Conservation (phyloP, 2,888 invertebrate species). For the Plebejus anna region DNA sequence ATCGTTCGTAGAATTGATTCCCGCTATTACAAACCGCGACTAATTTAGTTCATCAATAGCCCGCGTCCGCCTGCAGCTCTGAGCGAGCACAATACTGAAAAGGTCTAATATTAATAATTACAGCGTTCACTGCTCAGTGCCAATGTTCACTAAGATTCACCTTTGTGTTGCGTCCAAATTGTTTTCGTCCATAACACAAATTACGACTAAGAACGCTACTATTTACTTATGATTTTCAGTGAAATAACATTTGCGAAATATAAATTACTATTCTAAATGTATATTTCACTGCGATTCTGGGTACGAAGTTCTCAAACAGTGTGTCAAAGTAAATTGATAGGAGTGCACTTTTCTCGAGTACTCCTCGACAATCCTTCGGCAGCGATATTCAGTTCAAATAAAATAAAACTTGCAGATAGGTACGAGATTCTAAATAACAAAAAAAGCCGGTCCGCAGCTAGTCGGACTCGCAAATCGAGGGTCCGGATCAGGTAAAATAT, state of each 20-base stretch:
- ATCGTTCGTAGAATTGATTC: constrained; percentile 5
- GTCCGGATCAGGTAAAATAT: neutral
- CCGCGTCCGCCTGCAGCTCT: neutral
- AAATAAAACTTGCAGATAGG: neutral
- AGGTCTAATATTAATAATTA: neutral
- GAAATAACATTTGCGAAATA: neutral
- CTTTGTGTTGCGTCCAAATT: neutral
- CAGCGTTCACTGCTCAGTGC: neutral
- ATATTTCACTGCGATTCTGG: neutral
- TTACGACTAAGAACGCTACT: too few relatives aligned
- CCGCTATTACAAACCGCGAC: neutral
- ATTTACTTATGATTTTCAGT: neutral
- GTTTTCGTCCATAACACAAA: neutral
- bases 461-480: neutral
- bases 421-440: neutral
- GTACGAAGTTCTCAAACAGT: neutral
- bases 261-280: neutral
- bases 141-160: neutral
- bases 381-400: neutral
- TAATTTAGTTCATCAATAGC: neutral
- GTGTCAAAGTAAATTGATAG: constrained; percentile 12
- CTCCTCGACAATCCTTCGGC: constrained; percentile 1
- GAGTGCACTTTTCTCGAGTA: neutral
- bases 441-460: neutral
- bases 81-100: neutral